phyloP scores from a whole-genome alignment of 2,113 vertebrate species.

The Ptilonorhynchus violaceus region DNA sequence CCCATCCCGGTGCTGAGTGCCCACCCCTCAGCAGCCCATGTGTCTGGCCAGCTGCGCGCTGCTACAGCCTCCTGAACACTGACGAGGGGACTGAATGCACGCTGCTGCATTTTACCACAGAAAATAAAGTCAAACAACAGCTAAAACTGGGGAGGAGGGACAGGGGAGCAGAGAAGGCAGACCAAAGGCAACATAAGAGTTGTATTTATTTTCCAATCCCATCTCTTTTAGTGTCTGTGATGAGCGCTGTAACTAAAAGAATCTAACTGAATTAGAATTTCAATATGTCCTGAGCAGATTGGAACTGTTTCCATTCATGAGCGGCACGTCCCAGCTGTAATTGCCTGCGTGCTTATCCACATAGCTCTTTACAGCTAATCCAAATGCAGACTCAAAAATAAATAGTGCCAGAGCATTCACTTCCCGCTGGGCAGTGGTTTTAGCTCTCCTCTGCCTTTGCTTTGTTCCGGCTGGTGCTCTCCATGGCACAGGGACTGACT shows the following conservation, averaged over 20 bases:
- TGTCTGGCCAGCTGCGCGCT: rapidly evolving
- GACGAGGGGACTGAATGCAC: not conserved
- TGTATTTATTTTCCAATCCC: slow-evolving; percentile 48
- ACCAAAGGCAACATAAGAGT: not conserved
- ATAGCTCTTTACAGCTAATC: slow-evolving; percentile 52
- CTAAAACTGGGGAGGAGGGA: not conserved
- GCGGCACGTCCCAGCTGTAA: slow-evolving; percentile 45
- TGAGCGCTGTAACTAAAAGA: slow-evolving; percentile 25
- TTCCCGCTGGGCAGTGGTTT: slow-evolving; percentile 14
- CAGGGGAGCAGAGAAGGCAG: not conserved
- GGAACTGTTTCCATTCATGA: slow-evolving; percentile 41
- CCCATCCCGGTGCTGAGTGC: not conserved
- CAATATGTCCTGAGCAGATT: slow-evolving; percentile 50
- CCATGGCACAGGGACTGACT: not conserved
- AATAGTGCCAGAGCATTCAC: slow-evolving; percentile 15
- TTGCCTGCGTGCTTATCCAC: slow-evolving; percentile 53
- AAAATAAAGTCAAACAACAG: slow-evolving; percentile 43
- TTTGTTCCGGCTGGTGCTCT: slow-evolving; percentile 32
- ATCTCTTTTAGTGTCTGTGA: slow-evolving; percentile 21
- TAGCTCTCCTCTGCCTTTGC: slow-evolving; percentile 11
- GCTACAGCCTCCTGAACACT: not conserved
- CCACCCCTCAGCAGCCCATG: rapidly evolving
- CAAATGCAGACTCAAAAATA: slow-evolving; percentile 36
- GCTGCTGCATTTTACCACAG: not conserved
- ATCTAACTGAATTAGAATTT: slow-evolving; percentile 59